Base-by-base conservation (phyloP, 2,113 vertebrate species). In the Numenius arquata region DNA sequence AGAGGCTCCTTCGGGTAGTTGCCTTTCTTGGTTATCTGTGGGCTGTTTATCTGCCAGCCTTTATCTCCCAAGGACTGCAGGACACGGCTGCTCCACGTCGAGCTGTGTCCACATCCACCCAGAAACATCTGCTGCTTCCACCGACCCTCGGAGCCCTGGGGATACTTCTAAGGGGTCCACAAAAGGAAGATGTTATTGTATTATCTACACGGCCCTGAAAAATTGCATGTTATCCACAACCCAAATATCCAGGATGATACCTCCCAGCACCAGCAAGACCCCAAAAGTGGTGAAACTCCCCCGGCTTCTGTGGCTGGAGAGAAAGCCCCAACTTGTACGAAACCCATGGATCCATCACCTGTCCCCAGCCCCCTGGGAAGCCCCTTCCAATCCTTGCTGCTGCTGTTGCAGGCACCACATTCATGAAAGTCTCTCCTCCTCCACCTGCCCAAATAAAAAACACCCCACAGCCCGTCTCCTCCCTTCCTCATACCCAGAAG, bases 41-140 rank as follows among this genome's bases (percentile, higher is more conserved):
- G 70, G 77, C 74, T 83, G 56, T 15, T 81, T 91, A 90, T 94
- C 93, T 63, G 32, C 2, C 8, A 91, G 87, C 75, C 26, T 68
- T 82, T 62, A 94, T 89, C 90, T 90, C 65, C 81, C 93, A 92
- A 91, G 83, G 93, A 68, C 89, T 61, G 78, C 75, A 70, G 75
- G 80, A 36, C 62, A 45, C 9, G 1, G 79, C 79, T 80, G 89
- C 77, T 36, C 61, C 61, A 25, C 1, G 0, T 30, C 8, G 0
- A 77, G 68, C 36, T 12, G 22, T 53, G 88, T 30, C 70, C 90
- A 88, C 67, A 61, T 20, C 55, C 79, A 34, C 56, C 70, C 76
- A 67, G 63, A 59, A 47, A 67, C 21, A 67, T 87, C 80, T 72
- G 61, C 79, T 30, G 56, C 45, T 84, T 11, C 70, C 61, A 81